These are phyloP conservation scores for Crepidodera aurea DNA, from an alignment of 2,888 invertebrate species.

Conservation along the genomic window DNA sequence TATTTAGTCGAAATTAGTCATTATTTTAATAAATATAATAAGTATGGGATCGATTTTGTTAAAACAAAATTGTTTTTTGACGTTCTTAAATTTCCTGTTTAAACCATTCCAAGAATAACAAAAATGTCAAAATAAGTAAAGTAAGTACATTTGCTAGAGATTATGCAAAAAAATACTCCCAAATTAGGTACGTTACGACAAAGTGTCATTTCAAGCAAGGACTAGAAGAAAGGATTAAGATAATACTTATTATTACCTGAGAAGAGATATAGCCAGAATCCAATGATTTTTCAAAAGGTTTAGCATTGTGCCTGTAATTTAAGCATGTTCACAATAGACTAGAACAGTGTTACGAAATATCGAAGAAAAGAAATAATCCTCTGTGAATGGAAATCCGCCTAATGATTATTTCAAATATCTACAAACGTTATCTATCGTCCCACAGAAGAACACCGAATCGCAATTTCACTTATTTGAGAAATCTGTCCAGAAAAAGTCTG, in stretches of 20 bases:
- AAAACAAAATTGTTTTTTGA: too few species aligned
- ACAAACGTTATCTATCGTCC: background rate
- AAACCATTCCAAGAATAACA: too few species aligned
- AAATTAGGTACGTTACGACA: constrained; percentile 8
- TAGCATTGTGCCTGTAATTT: constrained; percentile 34
- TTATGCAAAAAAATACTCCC: constrained; percentile 7
- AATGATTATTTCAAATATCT: constrained; percentile 28
- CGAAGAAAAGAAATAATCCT: constrained; percentile 23
- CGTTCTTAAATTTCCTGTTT: too few species aligned
- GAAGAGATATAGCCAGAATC: constrained; percentile 17
- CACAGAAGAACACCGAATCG: too few species aligned
- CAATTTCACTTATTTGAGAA: too few species aligned
- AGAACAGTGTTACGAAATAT: constrained; percentile 32
- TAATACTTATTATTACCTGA: constrained; percentile 19
- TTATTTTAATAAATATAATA: too few species aligned
- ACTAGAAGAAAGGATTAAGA: constrained; percentile 19
- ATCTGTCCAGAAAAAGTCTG: too few species aligned
- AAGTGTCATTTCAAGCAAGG: constrained; percentile 26
- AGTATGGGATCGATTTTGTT: too few species aligned
- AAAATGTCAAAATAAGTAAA: too few species aligned
- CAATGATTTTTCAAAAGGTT: constrained; percentile 21
- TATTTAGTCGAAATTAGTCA: too few species aligned
- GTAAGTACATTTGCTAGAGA: background rate
- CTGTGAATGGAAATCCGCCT: constrained; percentile 22
- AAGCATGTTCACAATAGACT: constrained; percentile 30